A percentile compares a stretch with the other conserved stretches of the same genome.
Conservation (phyloP, 2,888 invertebrate genomes). For the Macroteleia sp. region DNA sequence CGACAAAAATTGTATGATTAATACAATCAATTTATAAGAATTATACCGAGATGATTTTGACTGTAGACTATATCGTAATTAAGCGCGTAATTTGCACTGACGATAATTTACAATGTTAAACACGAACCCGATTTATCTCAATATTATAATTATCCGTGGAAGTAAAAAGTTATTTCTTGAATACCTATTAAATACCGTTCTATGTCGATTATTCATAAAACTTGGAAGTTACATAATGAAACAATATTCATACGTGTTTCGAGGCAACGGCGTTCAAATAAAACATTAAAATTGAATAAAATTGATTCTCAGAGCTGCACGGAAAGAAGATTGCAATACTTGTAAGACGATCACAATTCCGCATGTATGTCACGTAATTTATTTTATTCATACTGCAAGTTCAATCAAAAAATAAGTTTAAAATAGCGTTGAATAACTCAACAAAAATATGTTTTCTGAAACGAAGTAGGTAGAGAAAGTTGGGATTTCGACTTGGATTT, state of each 20-base stretch:
- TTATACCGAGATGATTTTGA: constrained; percentile 36
- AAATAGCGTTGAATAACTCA: constrained; percentile 42
- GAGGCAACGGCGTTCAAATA: constrained; percentile 20
- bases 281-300: constrained; percentile 57
- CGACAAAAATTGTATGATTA: constrained; percentile 44
- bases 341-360: constrained; percentile 24
- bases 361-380: constrained; percentile 52
- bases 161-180: no score
- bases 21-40: constrained; percentile 57
- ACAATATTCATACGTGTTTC: constrained; percentile 39
- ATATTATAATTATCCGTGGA: neutral
- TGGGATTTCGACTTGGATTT: constrained; percentile 1
- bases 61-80: constrained; percentile 17
- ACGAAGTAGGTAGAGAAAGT: constrained; percentile 8
- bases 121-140: constrained; percentile 14
- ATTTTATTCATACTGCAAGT: constrained; percentile 51
- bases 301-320: constrained; percentile 30
- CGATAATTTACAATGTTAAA: constrained; percentile 19
- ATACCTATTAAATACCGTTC: constrained; percentile 6
- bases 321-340: constrained; percentile 35
- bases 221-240: constrained; percentile 13
- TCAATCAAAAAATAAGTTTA: constrained; percentile 49
- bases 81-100: constrained; percentile 15
- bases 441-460: constrained; percentile 21
- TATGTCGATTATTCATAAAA: constrained; percentile 18